phyloP scores from a whole-genome alignment of 2,113 vertebrate species.

The Ictidomys tridecemlineatus region DNA sequence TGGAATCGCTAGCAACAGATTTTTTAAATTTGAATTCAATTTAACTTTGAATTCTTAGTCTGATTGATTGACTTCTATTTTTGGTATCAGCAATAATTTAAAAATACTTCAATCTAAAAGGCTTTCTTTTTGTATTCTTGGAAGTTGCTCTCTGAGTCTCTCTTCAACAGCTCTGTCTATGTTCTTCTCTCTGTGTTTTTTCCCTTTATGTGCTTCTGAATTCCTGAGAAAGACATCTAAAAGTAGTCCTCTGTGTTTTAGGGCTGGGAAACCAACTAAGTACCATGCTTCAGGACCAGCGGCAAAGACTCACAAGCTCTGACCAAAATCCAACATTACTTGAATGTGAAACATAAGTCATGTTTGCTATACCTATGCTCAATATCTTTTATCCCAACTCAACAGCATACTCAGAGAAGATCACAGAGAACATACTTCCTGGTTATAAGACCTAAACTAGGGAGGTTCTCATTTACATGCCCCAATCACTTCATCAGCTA shows the following conservation, averaged over 20 bases:
- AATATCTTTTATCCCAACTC: background rate
- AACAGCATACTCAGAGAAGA: background rate
- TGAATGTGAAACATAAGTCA: too few species aligned
- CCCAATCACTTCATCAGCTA: background rate
- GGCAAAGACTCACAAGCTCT: background rate
- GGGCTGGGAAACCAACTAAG: background rate
- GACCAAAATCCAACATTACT: background rate
- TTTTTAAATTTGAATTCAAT: slow-evolving; percentile 45
- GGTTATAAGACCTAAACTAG: background rate
- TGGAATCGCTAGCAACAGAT: slow-evolving; percentile 15
- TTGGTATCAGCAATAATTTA: background rate
- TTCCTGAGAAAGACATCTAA: background rate
- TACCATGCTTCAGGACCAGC: background rate
- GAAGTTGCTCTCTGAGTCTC: background rate
- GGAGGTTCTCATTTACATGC: background rate
- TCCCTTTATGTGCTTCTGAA: background rate
- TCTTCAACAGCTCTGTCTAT: background rate
- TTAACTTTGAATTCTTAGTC: background rate
- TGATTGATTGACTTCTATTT: background rate
- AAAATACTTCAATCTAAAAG: slow-evolving; percentile 3
- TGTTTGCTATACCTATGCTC: background rate
- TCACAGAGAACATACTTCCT: background rate
- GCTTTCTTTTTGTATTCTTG: background rate
- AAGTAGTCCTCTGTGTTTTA: background rate
- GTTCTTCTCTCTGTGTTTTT: background rate